Base-by-base conservation (phyloP, 2,113 vertebrate species). In the Manacus vitellinus region DNA sequence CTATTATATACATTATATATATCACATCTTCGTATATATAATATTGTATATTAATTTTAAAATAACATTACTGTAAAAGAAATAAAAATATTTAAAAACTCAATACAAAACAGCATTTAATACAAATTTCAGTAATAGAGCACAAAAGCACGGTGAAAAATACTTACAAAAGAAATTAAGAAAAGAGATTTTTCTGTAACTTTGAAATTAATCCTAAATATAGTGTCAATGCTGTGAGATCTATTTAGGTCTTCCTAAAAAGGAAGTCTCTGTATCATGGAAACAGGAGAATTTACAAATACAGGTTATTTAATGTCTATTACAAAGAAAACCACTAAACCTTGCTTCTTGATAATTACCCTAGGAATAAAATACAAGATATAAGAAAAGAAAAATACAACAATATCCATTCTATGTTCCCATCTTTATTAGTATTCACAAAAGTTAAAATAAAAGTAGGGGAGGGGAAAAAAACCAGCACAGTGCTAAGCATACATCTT, bases 401-500 rank as follows among this genome's bases (percentile, higher is more conserved):
- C 2, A 22, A 37, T 46, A 4, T 2, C 2, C 3, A 43, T 79
- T 70, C 55, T 74, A 27, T n/a, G 3, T 4, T 85, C 1, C 5
- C 30, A 27, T 35, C 9, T 67, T 58, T 55, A 43, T 8, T 61
- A 22, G 37, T 56, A 43, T 46, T 49, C 46, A 73, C 6, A 33
- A 66, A 55, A 52, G 4, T 33, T 51, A 70, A 56, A 55, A 13
- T 13, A 44, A 37, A 15, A 5, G 1, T 2, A 8, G 3, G 0
- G 2, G 2, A 11, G 2, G 14, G 21, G 15, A 6, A 35, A 44
- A 30, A 44, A 43, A 33, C 0, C 1, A 20, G 8, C 25, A 18
- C 3, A 54, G 5, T n/a, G 62, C 14, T 77, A 65, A 83, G 2
- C 15, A 43, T 33, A 12, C 1, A 33, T n/a, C 7, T 31, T 84